Base-by-base conservation (phyloP, 1,140 invertebrate species). In the Drosophila kurseongensis region DNA sequence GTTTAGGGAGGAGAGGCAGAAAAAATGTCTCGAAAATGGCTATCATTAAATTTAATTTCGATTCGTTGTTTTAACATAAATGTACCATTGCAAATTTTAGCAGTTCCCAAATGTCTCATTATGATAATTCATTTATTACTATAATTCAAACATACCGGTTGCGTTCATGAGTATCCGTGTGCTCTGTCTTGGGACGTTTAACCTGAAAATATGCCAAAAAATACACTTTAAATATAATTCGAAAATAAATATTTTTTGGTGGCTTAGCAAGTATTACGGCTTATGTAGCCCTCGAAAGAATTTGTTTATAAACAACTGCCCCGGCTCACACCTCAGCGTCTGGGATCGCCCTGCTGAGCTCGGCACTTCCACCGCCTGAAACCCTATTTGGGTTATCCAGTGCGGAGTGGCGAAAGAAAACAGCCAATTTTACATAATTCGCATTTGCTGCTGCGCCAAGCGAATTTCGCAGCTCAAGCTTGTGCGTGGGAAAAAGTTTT, bases 141-240 rank as follows among this genome's bases (percentile, higher is more conserved):
- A 6, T 13, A 7, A 35, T 36, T 54, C 38, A n/a, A 14, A 73
- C 82, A 75, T 73, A 92, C 86, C 90, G 79, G 71, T 88, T 92
- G 67, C 88, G 75, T 60, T 93, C 93, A 84, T 92, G 90, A 75
- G 93, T 90, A 79, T 93, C 93, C 69, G 92, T 82, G 40, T 92
- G 89, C 74, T 93, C 93, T 66, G 92, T 93, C 86, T 93, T 91
- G 59, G 93, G 92, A 89, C 93, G 92, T 92, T 93, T 93, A 85
- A 93, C 93, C 93, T 93, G 85, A 29, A 93, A 93, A 77, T 18
- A 85, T 90, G 60, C 50, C 18, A 41, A 74, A 54, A 69, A 75
- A 61, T 29, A 44, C 36, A 47, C 13, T 50, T 38, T 32, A 62
- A 55, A 75, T 29, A 65, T 27, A 41, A 55, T 48, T 47, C 47